phyloP scores from a whole-genome alignment of 2,113 vertebrate genomes.

The Muscicapa adusta region DNA sequence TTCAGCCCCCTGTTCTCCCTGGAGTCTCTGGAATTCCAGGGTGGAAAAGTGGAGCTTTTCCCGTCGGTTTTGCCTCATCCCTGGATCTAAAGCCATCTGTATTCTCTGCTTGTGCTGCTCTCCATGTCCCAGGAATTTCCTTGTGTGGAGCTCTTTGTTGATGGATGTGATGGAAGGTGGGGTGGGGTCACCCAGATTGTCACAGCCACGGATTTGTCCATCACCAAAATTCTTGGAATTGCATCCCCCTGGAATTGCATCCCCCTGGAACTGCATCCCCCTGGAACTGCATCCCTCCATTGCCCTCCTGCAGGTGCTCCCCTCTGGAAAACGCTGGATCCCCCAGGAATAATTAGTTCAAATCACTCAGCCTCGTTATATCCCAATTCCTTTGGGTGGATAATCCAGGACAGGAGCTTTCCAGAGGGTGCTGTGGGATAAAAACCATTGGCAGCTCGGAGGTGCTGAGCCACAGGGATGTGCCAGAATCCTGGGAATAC shows the following conservation, averaged over 20 bases:
- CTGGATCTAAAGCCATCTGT: rapidly evolving
- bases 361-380: background rate
- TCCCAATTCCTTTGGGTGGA: background rate
- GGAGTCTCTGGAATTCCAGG: background rate
- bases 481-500: background rate
- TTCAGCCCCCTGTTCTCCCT: background rate
- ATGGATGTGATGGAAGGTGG: background rate
- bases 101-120: rapidly evolving
- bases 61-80: rapidly evolving
- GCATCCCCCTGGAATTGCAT: background rate
- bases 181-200: background rate
- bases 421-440: background rate
- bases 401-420: background rate
- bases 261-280: background rate
- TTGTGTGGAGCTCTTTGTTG: background rate
- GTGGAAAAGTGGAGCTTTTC: background rate
- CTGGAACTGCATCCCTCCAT: background rate
- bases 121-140: background rate
- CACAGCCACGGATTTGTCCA: rapidly evolving
- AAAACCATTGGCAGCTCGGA: rapidly evolving
- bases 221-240: background rate
- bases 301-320: rapidly evolving
- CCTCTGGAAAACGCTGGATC: background rate
- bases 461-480: background rate
- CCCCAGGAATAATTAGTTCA: background rate